Percentiles rank a stretch among this genome's conserved stretches.
Conservation (phyloP, 2,888 invertebrate species). For the Megalurothrips usitatus region DNA sequence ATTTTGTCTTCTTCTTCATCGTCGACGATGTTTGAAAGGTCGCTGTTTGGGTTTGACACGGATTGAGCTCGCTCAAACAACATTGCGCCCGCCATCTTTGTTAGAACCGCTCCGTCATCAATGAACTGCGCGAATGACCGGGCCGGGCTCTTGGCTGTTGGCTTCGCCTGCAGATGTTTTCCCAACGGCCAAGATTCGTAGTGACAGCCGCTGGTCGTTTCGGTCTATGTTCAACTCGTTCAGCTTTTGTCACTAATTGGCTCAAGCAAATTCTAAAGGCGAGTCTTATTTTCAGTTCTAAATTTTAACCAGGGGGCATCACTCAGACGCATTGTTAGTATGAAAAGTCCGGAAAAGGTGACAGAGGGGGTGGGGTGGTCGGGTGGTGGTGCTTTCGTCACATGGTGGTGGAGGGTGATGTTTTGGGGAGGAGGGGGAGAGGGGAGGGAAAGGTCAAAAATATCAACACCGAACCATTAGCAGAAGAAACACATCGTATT, state of each 20-base stretch:
- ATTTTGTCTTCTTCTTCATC: constrained; percentile 81
- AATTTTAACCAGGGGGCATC: no score
- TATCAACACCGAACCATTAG: constrained; percentile 4
- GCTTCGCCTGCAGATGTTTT: not conserved
- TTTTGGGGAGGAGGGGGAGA: not conserved
- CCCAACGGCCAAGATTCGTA: not conserved
- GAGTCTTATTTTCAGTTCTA: not conserved
- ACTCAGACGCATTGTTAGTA: no score
- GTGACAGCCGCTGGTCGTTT: no score
- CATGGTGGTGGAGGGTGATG: no score
- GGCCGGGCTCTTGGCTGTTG: not conserved
- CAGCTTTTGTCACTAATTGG: not conserved
- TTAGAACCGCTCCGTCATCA: constrained; percentile 26
- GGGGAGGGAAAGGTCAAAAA: constrained; percentile 12
- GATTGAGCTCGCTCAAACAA: constrained; percentile 70
- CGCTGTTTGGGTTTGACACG: constrained; percentile 70
- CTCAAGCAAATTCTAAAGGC: no score
- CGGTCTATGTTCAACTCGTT: not conserved
- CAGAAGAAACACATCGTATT: constrained; percentile 11
- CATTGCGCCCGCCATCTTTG: constrained; percentile 81
- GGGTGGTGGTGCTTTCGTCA: no score
- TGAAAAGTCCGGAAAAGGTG: no score
- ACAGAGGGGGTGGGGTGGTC: no score
- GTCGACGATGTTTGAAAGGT: constrained; percentile 73
- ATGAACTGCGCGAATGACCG: constrained; percentile 22